Base-by-base conservation (phyloP, 2,888 invertebrate genomes). In the Agrochola litura region DNA sequence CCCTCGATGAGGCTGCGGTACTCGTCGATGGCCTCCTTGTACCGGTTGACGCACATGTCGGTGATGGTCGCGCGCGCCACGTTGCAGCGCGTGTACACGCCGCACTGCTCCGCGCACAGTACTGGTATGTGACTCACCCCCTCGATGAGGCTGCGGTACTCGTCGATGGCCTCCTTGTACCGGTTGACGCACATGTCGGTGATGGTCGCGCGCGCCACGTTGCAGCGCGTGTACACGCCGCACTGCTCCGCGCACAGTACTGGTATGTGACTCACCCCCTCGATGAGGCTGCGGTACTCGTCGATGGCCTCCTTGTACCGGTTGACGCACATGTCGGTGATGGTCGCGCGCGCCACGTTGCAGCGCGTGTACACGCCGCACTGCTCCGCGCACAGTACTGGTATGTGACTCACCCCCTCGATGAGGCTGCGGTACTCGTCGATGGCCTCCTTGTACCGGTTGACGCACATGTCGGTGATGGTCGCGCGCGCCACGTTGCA, bases 401-500 rank as follows among this genome's bases (percentile, higher is more conserved):
- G 30, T 10, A 37, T 6, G 49, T 22, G 41, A 41, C 41, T 52
- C 22, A 97, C 96, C 92, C 97, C 98, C 90, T 97, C 97, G 81
- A 98, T 97, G 56, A 98, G 96, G 92, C 97, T 98, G 88, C 98
- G 97, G 97, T 98, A 99, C 90, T 98, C 98, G 92, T 98, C 98
- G 90, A 98, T 98, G 69, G 98, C 98, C 94, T 99, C 98, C 93
- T 93, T 93, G 92, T 94, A 95, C 16, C 94, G 98, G 92, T 98
- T 98, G 74, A 99, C 99, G 88, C 99, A 98, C 92, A 98, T 97
- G 96, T 99, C 99, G 79, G 99, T 98, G 86, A 99, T 97, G 77
- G 99, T 99, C 83, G 98, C 98, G 82, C 99, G 97, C 30, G 99
- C 98, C 77, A 99, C 98, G 93, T 98, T 98, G 95, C 99, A 99